Evolutionary conservation across 2,888 invertebrate species (phyloP).

Genomic region (Subacronicta megacephala): DNA sequence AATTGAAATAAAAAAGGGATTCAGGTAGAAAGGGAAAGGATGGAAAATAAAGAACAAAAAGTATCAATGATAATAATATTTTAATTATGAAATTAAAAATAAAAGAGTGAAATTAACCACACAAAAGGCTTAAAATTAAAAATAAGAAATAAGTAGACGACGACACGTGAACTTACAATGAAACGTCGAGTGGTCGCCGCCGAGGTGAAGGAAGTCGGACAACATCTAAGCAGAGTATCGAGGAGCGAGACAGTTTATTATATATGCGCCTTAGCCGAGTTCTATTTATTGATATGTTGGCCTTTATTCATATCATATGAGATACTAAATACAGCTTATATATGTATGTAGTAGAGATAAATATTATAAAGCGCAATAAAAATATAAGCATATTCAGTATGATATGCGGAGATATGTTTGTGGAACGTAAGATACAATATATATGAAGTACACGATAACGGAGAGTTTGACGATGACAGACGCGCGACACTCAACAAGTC

Average conservation of each 20-base stretch:
- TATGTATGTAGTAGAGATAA: conserved; percentile 67
- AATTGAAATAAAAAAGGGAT: conserved; percentile 65
- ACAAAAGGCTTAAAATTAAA: conserved; percentile 87
- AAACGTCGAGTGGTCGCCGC: conserved; percentile 61
- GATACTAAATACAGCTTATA: conserved; percentile 77
- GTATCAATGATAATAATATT: conserved; percentile 87
- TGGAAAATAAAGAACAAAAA: conserved; percentile 84
- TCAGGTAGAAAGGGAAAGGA: conserved; percentile 71
- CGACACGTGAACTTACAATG: conserved; percentile 74
- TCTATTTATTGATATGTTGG: conserved; percentile 85
- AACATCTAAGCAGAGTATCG: conserved; percentile 58
- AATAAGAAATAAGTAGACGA: conserved; percentile 80
- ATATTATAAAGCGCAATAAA: conserved; percentile 79
- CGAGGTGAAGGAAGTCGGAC: conserved; percentile 56
- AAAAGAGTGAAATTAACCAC: conserved; percentile 88
- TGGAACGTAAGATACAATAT: conserved; percentile 60
- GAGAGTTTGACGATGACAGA: conserved; percentile 42
- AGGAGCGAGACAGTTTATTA: conserved; percentile 59
- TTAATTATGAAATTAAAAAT: conserved; percentile 89
- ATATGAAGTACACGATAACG: conserved; percentile 41
- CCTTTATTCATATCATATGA: conserved; percentile 74
- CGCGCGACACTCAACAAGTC: conserved; percentile 45
- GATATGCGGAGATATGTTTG: conserved; percentile 85
- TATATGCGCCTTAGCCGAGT: conserved; percentile 79
- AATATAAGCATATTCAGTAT: conserved; percentile 73